A percentile compares a stretch with the other conserved stretches of the same genome.
Evolutionary conservation across 2,888 invertebrate genomes (phyloP).

Genomic region (Horisme vitalbata): DNA sequence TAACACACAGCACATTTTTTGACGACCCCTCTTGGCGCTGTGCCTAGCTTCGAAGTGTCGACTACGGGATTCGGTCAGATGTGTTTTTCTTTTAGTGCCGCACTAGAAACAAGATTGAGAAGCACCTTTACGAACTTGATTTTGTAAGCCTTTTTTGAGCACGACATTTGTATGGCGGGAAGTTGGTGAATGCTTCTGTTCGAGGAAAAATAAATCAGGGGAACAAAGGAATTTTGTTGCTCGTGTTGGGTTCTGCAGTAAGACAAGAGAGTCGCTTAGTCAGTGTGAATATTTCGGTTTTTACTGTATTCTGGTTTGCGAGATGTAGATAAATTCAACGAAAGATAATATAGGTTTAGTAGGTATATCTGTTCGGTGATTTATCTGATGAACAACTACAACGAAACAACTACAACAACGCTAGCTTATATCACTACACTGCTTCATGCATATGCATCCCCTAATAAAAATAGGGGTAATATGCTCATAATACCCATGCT

Average conservation of each 20-base stretch:
- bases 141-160: conserved; percentile 31
- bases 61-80: conserved; percentile 33
- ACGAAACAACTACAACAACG: too few species aligned
- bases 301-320: too few species aligned
- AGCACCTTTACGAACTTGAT: conserved; percentile 32
- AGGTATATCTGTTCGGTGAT: too few species aligned
- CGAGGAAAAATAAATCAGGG: conserved; percentile 3
- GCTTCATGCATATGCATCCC: too few species aligned
- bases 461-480: too few species aligned
- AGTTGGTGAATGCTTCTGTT: background rate
- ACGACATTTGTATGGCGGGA: conserved; percentile 21
- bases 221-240: background rate
- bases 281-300: too few species aligned
- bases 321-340: too few species aligned
- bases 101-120: conserved; percentile 35
- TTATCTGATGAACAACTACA: too few species aligned
- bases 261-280: too few species aligned
- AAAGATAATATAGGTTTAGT: too few species aligned
- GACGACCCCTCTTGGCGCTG: conserved; percentile 44
- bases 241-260: conserved; percentile 2
- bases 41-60: conserved; percentile 40
- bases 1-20: conserved; percentile 43
- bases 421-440: too few species aligned
- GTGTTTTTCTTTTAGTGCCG: conserved; percentile 36
- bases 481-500: too few species aligned